Evolutionary conservation across 2,113 vertebrate genomes (phyloP), one percentile per base, ranked within the genome.

Genomic region (Menura novaehollandiae): DNA sequence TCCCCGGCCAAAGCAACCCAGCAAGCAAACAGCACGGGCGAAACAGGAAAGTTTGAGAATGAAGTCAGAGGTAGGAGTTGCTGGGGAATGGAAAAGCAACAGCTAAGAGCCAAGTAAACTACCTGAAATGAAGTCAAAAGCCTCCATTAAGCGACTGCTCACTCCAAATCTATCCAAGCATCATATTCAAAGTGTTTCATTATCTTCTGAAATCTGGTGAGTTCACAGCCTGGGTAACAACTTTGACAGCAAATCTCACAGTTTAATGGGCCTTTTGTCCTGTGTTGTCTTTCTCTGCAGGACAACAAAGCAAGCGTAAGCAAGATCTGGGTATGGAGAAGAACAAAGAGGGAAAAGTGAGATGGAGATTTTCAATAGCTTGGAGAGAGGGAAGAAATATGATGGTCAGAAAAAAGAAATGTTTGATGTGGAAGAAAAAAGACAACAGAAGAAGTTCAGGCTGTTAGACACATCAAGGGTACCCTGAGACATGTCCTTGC

Each of bases 41-140:
- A 64, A 91, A 78, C 2, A 72, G 71, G 47, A 91, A 89, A 88
- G 23, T 66, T 8, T 62, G 75, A 93, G 71, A 74, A 66, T 73
- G 3, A 95, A 92, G 67, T 53, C 84, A 85, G 81, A 95, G 22
- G 77, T 39, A 89, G 67, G 58, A 62, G 37, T 22, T 73, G 23
- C 76, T 49, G 37, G 8, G 12, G n/a, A 87, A 18, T 20, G 44
- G 69, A 89, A 96, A 87, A 95, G 72, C 1, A 2, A 32, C n/a
- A 75, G 39, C 37, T 84, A 35, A 92, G 49, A 75, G n/a, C 41
- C 66, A 89, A 79, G 62, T 49, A 73, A 87, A 82, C 64, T 55
- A 75, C 53, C 41, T 66, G 43, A 89, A 91, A 73, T 39, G 68
- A 67, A 91, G 35, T 80, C 64, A 66, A 88, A 91, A 60, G 7